Evolutionary conservation across 2,113 vertebrate species (phyloP).

Genomic region (Cololabis saira): DNA sequence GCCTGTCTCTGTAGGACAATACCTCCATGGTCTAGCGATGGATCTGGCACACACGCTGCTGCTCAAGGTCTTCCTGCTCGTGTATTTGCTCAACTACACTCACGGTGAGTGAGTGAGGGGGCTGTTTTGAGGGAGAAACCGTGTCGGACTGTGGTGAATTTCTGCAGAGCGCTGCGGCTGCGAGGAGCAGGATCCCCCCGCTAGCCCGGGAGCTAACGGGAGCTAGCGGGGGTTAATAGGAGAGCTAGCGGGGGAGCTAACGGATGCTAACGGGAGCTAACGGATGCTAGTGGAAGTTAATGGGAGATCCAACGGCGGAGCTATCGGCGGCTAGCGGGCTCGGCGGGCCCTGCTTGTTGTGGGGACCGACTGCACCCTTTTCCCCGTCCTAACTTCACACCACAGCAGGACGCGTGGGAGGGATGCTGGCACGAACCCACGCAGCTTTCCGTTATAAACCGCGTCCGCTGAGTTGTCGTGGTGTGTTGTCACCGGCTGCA

Average conservation of each 20-base stretch:
- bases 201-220: conserved; percentile 63
- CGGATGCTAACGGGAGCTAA: too few relatives aligned
- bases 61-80: conserved; percentile 71
- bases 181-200: conserved; percentile 58
- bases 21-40: conserved; percentile 82
- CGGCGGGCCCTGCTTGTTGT: conserved; percentile 76
- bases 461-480: neutral
- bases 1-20: conserved; percentile 82
- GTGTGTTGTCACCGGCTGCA: conserved; percentile 60
- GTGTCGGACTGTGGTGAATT: conserved; percentile 34
- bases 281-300: too few relatives aligned
- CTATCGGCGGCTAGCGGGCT: conserved; percentile 62
- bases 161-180: conserved; percentile 29
- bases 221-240: too few relatives aligned
- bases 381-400: conserved; percentile 47
- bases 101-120: conserved; percentile 81
- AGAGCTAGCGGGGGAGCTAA: too few relatives aligned
- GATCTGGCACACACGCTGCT: conserved; percentile 73
- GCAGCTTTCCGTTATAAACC: neutral
- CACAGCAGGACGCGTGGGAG: conserved; percentile 2
- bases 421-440: neutral
- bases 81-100: conserved; percentile 59
- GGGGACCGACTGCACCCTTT: conserved; percentile 74
- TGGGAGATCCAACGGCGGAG: too few relatives aligned
- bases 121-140: conserved; percentile 11